Base-by-base conservation (phyloP, 2,797 vertebrate genomes). In the Onychomys leucogaster region DNA sequence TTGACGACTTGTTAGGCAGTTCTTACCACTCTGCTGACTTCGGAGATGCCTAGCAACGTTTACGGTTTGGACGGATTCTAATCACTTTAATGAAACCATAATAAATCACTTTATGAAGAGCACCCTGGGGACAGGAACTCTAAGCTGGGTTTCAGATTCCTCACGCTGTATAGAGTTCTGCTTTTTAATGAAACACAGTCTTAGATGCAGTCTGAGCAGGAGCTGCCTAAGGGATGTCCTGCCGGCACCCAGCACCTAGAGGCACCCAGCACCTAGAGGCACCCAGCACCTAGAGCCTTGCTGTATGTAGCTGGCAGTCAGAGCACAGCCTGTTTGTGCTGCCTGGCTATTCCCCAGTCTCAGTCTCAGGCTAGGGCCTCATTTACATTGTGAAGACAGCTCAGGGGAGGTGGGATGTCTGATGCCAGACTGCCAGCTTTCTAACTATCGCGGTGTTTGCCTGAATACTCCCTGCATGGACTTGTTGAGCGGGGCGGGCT, bases 1-100 rank as follows among this genome's bases (percentile, higher is more conserved):
- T 92, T 89, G 80, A 93, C 93, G 97, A 17, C 41, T 75, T 43
- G 19, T 55, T 91, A 95, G 93, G 88, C 95, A 81, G 87, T 69
- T 63, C 76, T 88, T 93, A 67, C 95, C 57, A 61, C 84, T 83
- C 27, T 76, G 57, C 77, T 95, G 63, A 94, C 94, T 91, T 93
- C 29, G 32, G 83, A 82, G 89, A 84, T 93, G 76, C 75, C 73
- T 93, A 55, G 78, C 71, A 87, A 63, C 1, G 0, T 88, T 84
- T 94, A 46, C 16, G 34, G 19, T 94, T 94, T 57, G 90, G n/a
- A 92, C 78, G 2, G 5, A 93, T 76, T 89, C 37, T 91, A 80
- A 65, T 95, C 89, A 75, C 94, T 93, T 92, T 37, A 85, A 91
- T 1, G 65, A 81, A 95, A 76, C 63, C 25, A 29, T 91, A 89